Percentiles rank a stretch among this genome's conserved stretches.
Conservation (phyloP, 2,797 vertebrate species). For the Cyprinodon diabolis region DNA sequence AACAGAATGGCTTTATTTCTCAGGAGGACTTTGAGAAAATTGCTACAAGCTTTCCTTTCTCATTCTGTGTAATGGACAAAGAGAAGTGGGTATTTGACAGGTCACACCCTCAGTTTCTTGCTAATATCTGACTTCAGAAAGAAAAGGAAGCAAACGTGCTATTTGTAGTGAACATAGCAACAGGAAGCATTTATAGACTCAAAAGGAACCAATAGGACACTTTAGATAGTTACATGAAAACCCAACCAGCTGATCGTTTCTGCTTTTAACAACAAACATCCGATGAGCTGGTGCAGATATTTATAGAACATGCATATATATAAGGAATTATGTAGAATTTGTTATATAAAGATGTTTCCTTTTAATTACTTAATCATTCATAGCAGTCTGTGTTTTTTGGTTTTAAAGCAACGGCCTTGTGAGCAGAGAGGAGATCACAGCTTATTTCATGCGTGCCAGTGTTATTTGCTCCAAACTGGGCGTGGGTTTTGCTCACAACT, state of each 20-base stretch:
- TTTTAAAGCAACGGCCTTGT: constrained; percentile 89
- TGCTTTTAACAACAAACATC: constrained; percentile 2
- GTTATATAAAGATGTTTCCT: not conserved
- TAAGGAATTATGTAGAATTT: not conserved
- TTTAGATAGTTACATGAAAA: constrained; percentile 19
- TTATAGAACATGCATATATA: accelerated
- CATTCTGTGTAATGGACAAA: constrained; percentile 95
- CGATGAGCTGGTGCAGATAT: constrained; percentile 3
- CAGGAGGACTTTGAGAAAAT: constrained; percentile 98
- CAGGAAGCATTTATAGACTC: constrained; percentile 66
- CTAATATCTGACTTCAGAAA: constrained; percentile 39
- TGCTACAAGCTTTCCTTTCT: constrained; percentile 92
- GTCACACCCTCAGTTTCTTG: constrained; percentile 25
- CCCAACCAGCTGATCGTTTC: not conserved
- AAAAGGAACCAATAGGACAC: constrained; percentile 41
- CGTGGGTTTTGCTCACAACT: constrained; percentile 94
- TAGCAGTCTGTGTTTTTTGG: not conserved
- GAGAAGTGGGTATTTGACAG: constrained; percentile 87
- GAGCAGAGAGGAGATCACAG: constrained; percentile 93
- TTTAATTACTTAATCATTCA: not conserved
- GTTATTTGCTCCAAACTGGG: constrained; percentile 96
- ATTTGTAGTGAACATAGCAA: constrained; percentile 60
- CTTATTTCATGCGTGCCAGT: constrained; percentile 96
- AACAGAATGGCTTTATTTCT: constrained; percentile 95
- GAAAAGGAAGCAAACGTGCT: constrained; percentile 58